Conservation (phyloP, 92 coral and sea anemone genomes). For the Porites cylindrica region DNA sequence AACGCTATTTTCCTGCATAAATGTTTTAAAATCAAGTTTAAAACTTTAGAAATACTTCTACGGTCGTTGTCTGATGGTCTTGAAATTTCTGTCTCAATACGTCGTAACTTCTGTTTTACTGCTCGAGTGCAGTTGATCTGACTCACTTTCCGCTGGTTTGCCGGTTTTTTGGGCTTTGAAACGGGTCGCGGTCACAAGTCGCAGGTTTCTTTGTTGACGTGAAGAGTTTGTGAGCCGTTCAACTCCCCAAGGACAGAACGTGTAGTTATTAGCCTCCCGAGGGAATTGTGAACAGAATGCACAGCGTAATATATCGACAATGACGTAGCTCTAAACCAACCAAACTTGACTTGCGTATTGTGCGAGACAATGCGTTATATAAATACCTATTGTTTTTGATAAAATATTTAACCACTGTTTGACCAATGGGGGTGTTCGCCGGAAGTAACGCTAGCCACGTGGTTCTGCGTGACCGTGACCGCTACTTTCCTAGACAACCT, state of each 20-base stretch:
- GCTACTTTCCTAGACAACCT: background rate
- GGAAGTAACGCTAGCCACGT: constrained; percentile 33
- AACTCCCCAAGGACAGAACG: constrained; percentile 91
- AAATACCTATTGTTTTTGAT: constrained; percentile 14
- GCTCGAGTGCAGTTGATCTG: constrained; percentile 15
- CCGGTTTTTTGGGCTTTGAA: constrained; percentile 44
- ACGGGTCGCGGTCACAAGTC: constrained; percentile 60
- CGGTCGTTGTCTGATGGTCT: constrained; percentile 2
- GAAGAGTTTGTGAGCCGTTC: constrained; percentile 71
- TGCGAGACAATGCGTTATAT: constrained; percentile 12
- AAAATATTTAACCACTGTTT: constrained; percentile 28
- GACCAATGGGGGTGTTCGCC: constrained; percentile 30
- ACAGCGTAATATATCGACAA: constrained; percentile 26
- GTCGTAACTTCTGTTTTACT: background rate
- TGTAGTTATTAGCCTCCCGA: constrained; percentile 81
- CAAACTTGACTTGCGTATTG: constrained; percentile 36
- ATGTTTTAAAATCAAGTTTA: background rate
- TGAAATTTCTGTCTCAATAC: constrained; percentile 12
- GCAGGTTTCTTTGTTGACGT: constrained; percentile 78
- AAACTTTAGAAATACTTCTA: constrained; percentile 12
- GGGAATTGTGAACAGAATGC: constrained; percentile 81
- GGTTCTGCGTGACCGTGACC: constrained; percentile 39
- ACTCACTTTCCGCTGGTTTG: constrained; percentile 29
- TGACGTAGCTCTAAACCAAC: constrained; percentile 51
- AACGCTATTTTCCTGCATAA: constrained; percentile 62